These are phyloP conservation scores for Mycteria americana DNA, from an alignment of 2,797 vertebrate genomes.

Conservation along the genomic window DNA sequence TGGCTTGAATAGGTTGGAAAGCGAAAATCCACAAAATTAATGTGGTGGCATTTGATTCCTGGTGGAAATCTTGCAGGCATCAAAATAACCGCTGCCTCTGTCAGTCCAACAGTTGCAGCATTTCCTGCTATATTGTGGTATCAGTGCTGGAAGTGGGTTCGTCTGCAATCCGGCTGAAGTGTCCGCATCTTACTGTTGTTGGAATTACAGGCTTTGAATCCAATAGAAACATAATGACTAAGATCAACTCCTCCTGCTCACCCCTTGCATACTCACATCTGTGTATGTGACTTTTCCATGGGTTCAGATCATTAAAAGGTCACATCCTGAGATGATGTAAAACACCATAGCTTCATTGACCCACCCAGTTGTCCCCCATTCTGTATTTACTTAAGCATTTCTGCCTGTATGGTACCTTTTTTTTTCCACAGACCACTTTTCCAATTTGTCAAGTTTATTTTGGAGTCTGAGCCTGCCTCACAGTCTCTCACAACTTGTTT, in stretches of 20 bases:
- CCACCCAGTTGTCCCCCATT: neutral
- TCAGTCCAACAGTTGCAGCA: neutral
- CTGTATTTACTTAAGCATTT: neutral
- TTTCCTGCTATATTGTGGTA: neutral
- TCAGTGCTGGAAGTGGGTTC: neutral
- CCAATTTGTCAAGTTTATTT: neutral
- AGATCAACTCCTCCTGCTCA: neutral
- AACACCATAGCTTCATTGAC: neutral
- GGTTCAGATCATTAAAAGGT: neutral
- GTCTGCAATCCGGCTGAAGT: neutral
- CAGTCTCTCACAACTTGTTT: neutral
- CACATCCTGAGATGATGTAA: neutral
- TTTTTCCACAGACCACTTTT: neutral
- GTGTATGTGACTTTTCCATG: neutral
- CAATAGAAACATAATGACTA: neutral
- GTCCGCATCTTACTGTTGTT: neutral
- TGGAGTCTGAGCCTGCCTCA: neutral
- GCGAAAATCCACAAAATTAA: conserved; percentile 19
- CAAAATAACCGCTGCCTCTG: neutral
- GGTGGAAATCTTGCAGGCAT: conserved; percentile 3
- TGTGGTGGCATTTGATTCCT: conserved; percentile 15
- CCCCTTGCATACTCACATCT: neutral
- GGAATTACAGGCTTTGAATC: neutral
- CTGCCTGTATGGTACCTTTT: neutral
- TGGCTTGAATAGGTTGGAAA: neutral